phyloP scores from a whole-genome alignment of 2,797 vertebrate genomes.

The Sebastes steindachneri region DNA sequence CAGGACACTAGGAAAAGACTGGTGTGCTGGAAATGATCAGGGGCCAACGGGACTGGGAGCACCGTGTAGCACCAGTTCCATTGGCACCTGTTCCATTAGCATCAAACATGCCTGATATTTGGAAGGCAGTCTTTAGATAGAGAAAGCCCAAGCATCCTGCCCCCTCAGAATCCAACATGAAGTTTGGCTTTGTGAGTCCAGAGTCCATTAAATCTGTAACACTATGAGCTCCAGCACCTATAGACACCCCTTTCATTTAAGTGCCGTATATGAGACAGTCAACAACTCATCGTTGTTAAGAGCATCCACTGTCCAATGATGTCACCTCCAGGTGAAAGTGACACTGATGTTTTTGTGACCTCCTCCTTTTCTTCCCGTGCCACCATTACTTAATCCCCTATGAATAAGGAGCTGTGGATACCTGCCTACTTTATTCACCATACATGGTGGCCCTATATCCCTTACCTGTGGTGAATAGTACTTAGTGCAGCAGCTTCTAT shows the following conservation, averaged over 20 bases:
- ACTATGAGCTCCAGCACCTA: neutral
- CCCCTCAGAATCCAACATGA: neutral
- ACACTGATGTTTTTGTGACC: constrained; percentile 57
- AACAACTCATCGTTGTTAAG: neutral
- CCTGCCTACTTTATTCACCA: constrained; percentile 58
- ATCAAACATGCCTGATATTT: neutral
- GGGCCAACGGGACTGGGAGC: no score
- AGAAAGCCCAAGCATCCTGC: neutral
- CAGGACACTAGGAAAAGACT: no score
- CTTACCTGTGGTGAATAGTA: constrained; percentile 73
- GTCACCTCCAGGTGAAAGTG: constrained; percentile 68
- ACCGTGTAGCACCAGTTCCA: no score
- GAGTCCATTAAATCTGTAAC: neutral
- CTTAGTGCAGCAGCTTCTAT: constrained; percentile 67
- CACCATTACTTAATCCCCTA: constrained; percentile 69
- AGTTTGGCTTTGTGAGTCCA: neutral
- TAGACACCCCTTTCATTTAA: neutral
- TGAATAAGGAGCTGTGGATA: constrained; percentile 57
- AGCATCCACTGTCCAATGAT: constrained; percentile 39
- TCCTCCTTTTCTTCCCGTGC: constrained; percentile 30
- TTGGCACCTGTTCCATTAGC: neutral
- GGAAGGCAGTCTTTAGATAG: neutral
- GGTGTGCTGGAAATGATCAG: no score
- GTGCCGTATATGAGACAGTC: neutral
- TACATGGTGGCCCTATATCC: constrained; percentile 63